Conservation (phyloP, 2,888 invertebrate genomes). For the Dermolepida albohirtum region DNA sequence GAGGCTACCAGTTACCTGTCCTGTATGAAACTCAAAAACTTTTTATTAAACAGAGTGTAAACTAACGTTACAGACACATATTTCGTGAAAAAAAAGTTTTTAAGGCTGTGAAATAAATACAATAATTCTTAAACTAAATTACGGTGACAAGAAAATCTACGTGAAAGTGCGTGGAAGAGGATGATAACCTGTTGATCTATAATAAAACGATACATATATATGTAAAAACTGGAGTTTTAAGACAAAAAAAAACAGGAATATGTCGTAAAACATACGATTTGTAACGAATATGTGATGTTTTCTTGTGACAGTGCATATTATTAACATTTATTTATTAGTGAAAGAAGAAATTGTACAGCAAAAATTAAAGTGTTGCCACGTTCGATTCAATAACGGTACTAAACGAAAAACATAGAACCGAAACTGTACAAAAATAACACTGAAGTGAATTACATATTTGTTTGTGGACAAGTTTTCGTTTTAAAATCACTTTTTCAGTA, state of each 20-base stretch:
- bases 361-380: too few relatives aligned
- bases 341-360: too few relatives aligned
- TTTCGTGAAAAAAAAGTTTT: slow-evolving; percentile 31
- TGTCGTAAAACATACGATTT: too few relatives aligned
- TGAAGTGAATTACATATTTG: too few relatives aligned
- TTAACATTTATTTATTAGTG: too few relatives aligned
- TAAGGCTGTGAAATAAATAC: slow-evolving; percentile 36
- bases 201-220: not conserved
- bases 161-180: slow-evolving; percentile 22
- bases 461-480: too few relatives aligned
- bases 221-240: slow-evolving; percentile 5
- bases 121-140: slow-evolving; percentile 3
- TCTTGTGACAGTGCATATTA: too few relatives aligned
- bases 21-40: slow-evolving; percentile 43
- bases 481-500: too few relatives aligned
- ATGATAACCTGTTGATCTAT: slow-evolving; percentile 36
- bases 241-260: not conserved
- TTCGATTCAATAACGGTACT: too few relatives aligned
- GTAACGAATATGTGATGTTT: too few relatives aligned
- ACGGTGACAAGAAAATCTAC: slow-evolving; percentile 19
- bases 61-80: slow-evolving; percentile 15
- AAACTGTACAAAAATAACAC: too few relatives aligned
- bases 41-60: slow-evolving; percentile 33
- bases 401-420: too few relatives aligned
- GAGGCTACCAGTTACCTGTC: slow-evolving; percentile 49